phyloP scores from a whole-genome alignment of 2,113 vertebrate genomes.

The Synodontis membranacea region DNA sequence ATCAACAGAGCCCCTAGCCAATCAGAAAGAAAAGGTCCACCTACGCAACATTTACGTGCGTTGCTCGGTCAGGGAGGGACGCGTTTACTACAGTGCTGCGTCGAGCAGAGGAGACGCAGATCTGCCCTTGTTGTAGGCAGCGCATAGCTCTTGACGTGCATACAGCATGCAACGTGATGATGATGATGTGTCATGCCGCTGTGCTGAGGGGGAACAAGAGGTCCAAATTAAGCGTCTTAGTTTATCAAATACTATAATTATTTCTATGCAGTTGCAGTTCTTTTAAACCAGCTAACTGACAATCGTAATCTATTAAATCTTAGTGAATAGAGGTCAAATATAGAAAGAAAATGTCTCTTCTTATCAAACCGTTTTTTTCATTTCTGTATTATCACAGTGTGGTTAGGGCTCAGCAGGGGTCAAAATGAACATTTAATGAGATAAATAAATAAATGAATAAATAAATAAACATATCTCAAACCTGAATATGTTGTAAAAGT shows the following conservation, averaged over 20 bases:
- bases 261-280: background rate
- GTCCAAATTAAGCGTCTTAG: background rate
- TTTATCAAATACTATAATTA: background rate
- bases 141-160: conserved; percentile 37
- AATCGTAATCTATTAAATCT: background rate
- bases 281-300: background rate
- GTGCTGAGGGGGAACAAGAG: background rate
- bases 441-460: too few species aligned
- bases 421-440: too few species aligned
- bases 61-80: background rate
- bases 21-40: conserved; percentile 46
- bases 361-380: too few species aligned
- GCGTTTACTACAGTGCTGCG: conserved; percentile 35
- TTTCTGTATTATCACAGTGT: background rate
- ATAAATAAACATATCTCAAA: too few species aligned
- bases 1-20: conserved; percentile 61
- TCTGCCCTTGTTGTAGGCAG: background rate
- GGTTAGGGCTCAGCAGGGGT: too few species aligned
- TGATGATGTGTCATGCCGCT: background rate
- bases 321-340: background rate
- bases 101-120: conserved; percentile 28
- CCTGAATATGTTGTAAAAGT: too few species aligned
- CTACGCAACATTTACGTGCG: conserved; percentile 35
- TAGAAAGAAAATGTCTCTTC: background rate
- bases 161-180: background rate